phyloP scores from a whole-genome alignment of 2,797 vertebrate species.

The Cirrhinus mrigala region DNA sequence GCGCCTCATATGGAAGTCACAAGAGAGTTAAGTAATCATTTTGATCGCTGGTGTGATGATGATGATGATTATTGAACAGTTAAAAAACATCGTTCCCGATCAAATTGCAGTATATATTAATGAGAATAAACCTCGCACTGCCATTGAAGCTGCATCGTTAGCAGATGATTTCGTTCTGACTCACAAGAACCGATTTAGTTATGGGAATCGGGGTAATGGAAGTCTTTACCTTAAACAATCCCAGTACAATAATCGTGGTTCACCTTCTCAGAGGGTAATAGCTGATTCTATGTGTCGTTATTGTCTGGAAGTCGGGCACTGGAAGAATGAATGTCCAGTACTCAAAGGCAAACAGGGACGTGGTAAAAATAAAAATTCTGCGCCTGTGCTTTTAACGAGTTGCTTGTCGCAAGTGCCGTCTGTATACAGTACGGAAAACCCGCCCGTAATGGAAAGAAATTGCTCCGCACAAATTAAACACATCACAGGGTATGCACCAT shows the following conservation, averaged over 20 bases:
- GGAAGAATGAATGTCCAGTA: not conserved
- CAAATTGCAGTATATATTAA: not conserved
- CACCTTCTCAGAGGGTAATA: not conserved
- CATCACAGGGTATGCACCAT: too few relatives aligned
- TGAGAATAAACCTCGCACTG: not conserved
- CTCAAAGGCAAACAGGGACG: not conserved
- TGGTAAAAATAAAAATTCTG: not conserved
- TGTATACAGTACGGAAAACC: not conserved
- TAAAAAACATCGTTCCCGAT: not conserved
- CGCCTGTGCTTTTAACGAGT: not conserved
- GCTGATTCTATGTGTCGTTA: not conserved
- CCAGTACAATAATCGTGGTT: too few relatives aligned
- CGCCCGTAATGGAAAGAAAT: too few relatives aligned
- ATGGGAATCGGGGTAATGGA: too few relatives aligned
- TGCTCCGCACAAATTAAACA: too few relatives aligned
- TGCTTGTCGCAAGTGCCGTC: not conserved
- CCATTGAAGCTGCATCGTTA: not conserved
- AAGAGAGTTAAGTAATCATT: not conserved
- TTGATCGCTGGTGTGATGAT: not conserved
- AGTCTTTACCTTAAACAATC: too few relatives aligned
- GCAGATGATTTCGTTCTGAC: slow-evolving; percentile 1
- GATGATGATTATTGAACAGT: not conserved
- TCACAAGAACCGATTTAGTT: not conserved
- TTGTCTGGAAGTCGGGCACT: not conserved
- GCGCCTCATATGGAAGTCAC: too few relatives aligned